Conservation (phyloP, 1,140 invertebrate genomes). For the Drosophila arizonae region DNA sequence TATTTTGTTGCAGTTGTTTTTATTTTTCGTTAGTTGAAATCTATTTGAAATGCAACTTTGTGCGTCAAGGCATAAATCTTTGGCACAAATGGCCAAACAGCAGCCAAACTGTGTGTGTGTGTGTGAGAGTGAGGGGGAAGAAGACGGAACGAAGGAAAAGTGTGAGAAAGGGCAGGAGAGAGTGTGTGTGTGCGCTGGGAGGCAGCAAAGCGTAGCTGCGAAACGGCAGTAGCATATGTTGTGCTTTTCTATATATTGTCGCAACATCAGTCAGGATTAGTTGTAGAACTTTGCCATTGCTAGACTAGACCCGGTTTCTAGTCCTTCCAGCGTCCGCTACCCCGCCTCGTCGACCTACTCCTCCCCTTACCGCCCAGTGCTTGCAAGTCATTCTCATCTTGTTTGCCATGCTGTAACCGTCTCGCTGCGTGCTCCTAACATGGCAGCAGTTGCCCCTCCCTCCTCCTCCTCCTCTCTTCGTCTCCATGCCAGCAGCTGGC, state of each 20-base stretch:
- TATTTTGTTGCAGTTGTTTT: conserved; percentile 29
- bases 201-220: conserved; percentile 73
- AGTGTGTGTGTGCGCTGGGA: background rate
- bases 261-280: conserved; percentile 80
- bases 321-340: background rate
- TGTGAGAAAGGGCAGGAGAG: background rate
- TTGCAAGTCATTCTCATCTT: conserved; percentile 57
- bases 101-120: conserved; percentile 1
- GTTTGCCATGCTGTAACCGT: conserved; percentile 78
- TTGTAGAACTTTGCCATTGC: conserved; percentile 73
- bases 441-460: conserved; percentile 58
- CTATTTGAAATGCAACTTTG: conserved; percentile 75
- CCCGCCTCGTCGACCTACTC: background rate
- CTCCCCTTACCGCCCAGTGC: background rate
- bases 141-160: background rate
- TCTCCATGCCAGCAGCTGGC: conserved; percentile 5
- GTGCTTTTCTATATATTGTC: conserved; percentile 76
- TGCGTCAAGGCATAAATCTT: conserved; percentile 75
- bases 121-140: background rate
- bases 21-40: conserved; percentile 55
- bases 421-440: conserved; percentile 71
- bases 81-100: conserved; percentile 67
- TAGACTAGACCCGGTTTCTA: conserved; percentile 39
- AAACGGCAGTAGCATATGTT: conserved; percentile 73
- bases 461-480: background rate